Evolutionary conservation across 92 coral and sea anemone species (phyloP).

Genomic region (Epizoanthus scotinus): DNA sequence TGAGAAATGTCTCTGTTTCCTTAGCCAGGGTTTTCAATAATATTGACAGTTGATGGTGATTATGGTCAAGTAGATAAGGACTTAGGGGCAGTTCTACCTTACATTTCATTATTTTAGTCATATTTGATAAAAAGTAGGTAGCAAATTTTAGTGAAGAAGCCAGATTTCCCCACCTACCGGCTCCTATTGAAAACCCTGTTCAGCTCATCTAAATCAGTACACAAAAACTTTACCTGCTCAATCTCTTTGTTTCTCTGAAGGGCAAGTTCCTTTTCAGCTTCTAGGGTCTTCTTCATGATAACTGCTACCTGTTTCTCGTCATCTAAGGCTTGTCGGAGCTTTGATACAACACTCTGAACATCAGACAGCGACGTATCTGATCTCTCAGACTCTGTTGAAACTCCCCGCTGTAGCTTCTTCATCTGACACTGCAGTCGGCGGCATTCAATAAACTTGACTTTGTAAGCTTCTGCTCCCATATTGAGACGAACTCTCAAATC

Average conservation of each 20-base stretch:
- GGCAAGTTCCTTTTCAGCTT: conserved; percentile 52
- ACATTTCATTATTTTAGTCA: too few relatives aligned
- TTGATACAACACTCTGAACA: conserved; percentile 47
- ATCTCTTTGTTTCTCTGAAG: conserved; percentile 62
- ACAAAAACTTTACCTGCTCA: conserved; percentile 58
- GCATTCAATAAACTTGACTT: conserved; percentile 91
- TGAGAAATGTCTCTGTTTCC: too few relatives aligned
- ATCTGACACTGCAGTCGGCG: conserved; percentile 73
- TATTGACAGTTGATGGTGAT: too few relatives aligned
- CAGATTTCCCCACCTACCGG: too few relatives aligned
- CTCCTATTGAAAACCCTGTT: too few relatives aligned
- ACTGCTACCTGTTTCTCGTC: conserved; percentile 54
- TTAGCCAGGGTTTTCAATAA: too few relatives aligned
- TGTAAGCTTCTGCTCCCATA: conserved; percentile 99
- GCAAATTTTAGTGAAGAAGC: too few relatives aligned
- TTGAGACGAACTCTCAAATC: conserved; percentile 91
- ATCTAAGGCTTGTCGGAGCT: conserved; percentile 73
- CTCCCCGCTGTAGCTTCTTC: conserved; percentile 60
- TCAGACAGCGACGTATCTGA: conserved; percentile 40
- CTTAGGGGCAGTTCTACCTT: too few relatives aligned
- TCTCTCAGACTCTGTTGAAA: conserved; percentile 46
- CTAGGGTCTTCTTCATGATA: conserved; percentile 60
- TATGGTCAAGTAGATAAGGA: too few relatives aligned
- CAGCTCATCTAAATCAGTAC: too few relatives aligned
- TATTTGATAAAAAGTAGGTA: too few relatives aligned